Conservation (phyloP, 2,113 vertebrate genomes). For the Mustela lutreola region DNA sequence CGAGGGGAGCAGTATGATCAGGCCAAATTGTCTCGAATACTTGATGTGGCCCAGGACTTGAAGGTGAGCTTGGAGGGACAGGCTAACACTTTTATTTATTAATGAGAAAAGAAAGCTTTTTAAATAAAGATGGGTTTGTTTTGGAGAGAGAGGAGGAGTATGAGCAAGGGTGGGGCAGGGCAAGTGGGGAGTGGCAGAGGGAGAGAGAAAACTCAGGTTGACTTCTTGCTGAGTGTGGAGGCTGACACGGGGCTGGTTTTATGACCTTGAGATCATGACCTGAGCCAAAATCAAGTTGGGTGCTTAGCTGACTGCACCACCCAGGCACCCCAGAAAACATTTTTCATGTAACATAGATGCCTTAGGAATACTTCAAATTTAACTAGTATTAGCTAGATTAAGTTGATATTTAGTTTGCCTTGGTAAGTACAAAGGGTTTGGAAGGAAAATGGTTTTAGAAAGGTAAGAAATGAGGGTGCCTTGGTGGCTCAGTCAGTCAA, state of each 20-base stretch:
- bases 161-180: too few species aligned
- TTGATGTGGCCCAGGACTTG: constrained; percentile 99
- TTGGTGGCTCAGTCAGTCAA: neutral
- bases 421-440: neutral
- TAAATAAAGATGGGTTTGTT: too few species aligned
- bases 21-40: constrained; percentile 98
- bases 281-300: neutral
- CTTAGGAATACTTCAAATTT: neutral
- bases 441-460: constrained; percentile 15
- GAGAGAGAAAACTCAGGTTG: neutral
- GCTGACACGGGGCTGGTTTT: neutral
- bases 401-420: constrained; percentile 39
- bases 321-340: neutral
- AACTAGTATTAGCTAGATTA: neutral
- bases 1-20: constrained; percentile 99
- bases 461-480: neutral
- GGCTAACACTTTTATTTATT: constrained; percentile 1
- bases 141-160: neutral
- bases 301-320: neutral
- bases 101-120: neutral
- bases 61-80: constrained; percentile 90
- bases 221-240: neutral
- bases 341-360: neutral
- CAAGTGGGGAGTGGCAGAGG: neutral
- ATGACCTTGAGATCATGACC: neutral